These are phyloP conservation scores for Gasteruption jaculator DNA, from an alignment of 2,888 invertebrate genomes.

Conservation along the genomic window DNA sequence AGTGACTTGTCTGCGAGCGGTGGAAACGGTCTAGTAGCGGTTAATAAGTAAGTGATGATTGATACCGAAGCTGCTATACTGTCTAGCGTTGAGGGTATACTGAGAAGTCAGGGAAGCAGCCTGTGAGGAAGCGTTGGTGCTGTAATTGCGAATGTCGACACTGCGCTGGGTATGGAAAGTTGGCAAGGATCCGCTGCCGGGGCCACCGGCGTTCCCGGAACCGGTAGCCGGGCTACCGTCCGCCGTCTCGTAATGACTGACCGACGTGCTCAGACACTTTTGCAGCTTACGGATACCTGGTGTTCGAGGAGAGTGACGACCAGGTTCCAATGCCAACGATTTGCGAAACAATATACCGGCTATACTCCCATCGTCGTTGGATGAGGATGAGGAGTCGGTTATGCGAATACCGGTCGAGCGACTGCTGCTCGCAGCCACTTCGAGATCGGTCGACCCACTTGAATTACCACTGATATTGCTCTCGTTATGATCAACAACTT, in stretches of 20 bases:
- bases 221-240: no score
- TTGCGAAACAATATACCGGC: constrained; percentile 36
- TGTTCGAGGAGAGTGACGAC: constrained; percentile 82
- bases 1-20: constrained; percentile 6
- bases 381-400: constrained; percentile 19
- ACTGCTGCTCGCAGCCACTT: constrained; percentile 24
- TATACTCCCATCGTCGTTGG: constrained; percentile 24
- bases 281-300: constrained; percentile 94
- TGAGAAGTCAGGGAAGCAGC: constrained; percentile 45
- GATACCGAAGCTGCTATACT: constrained; percentile 95
- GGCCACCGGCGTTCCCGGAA: constrained; percentile 52
- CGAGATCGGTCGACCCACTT: constrained; percentile 32
- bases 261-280: constrained; percentile 82
- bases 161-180: constrained; percentile 45
- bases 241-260: constrained; percentile 71
- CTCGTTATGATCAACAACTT: constrained; percentile 26
- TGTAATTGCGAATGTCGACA: constrained; percentile 46
- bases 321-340: constrained; percentile 54
- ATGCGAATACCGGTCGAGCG: constrained; percentile 23
- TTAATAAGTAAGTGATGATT: constrained; percentile 24
- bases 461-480: constrained; percentile 30
- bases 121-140: constrained; percentile 56
- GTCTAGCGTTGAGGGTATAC: constrained; percentile 65
- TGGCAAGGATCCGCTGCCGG: constrained; percentile 37
- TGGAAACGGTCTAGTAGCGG: constrained; percentile 3